Conservation (phyloP, 2,797 vertebrate genomes). For the Aselliscus stoliczkanus region DNA sequence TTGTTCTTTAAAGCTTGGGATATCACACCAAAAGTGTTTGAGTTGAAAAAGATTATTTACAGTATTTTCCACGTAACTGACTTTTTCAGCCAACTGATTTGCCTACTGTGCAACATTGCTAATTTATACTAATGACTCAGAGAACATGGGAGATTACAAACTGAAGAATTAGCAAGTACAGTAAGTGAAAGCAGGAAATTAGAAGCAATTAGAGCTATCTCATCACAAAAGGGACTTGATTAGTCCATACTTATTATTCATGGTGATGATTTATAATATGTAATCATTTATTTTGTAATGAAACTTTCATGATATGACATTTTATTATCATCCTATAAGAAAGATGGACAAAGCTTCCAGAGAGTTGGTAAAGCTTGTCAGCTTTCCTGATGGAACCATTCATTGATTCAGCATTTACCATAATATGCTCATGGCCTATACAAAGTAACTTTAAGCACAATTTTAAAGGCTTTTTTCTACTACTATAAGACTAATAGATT, state of each 20-base stretch:
- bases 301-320: slow-evolving; percentile 13
- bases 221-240: slow-evolving; percentile 40
- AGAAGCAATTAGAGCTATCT: slow-evolving; percentile 64
- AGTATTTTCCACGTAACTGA: slow-evolving; percentile 72
- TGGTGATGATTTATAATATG: slow-evolving; percentile 43
- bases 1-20: slow-evolving; percentile 46
- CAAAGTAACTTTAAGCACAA: neutral
- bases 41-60: slow-evolving; percentile 72
- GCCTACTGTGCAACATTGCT: slow-evolving; percentile 52
- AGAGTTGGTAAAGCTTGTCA: neutral
- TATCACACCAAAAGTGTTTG: slow-evolving; percentile 61
- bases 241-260: slow-evolving; percentile 42
- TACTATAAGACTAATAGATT: slow-evolving; percentile 7
- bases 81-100: slow-evolving; percentile 68
- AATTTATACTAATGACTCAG: slow-evolving; percentile 69
- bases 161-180: slow-evolving; percentile 63
- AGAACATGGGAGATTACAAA: slow-evolving; percentile 62
- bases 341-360: neutral
- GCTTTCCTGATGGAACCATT: neutral
- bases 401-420: neutral
- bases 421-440: neutral
- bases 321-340: slow-evolving; percentile 1
- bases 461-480: neutral
- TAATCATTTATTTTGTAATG: slow-evolving; percentile 29
- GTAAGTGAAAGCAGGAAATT: slow-evolving; percentile 60